Evolutionary conservation across 2,797 vertebrate genomes (phyloP).

Genomic region (Fistularia commersonii): DNA sequence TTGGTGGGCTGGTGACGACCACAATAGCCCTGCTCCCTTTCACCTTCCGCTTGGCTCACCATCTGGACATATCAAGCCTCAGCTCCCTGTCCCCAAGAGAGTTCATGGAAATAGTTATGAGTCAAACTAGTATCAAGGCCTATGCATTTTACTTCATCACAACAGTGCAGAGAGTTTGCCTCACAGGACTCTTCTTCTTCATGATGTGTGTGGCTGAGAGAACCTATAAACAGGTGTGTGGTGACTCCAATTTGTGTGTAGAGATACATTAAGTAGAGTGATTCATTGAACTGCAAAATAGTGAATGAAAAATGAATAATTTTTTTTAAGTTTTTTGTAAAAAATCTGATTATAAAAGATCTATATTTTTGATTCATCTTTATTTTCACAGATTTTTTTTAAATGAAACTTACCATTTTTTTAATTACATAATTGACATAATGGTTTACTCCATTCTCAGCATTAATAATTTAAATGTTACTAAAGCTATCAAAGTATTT

Average conservation of each 20-base stretch:
- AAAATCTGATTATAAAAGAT: no score
- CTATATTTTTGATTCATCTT: no score
- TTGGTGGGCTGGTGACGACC: constrained; percentile 84
- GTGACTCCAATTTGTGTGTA: not conserved
- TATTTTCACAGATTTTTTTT: no score
- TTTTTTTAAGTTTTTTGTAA: no score
- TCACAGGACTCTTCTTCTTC: constrained; percentile 96
- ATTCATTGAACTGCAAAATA: not conserved
- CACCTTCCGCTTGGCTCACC: constrained; percentile 81
- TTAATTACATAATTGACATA: no score
- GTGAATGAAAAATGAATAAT: no score
- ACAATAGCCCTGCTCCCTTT: constrained; percentile 86
- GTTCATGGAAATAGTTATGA: constrained; percentile 77
- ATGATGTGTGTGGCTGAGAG: constrained; percentile 99
- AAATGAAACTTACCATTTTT: no score
- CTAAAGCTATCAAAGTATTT: no score
- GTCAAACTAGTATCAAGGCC: constrained; percentile 61
- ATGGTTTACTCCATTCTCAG: no score
- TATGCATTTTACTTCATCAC: constrained; percentile 81
- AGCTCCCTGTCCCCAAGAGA: constrained; percentile 72
- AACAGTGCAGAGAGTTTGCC: constrained; percentile 85
- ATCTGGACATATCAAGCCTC: constrained; percentile 78
- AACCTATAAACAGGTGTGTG: constrained; percentile 92
- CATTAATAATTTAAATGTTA: no score
- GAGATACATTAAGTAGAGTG: not conserved